Evolutionary conservation across 2,797 vertebrate genomes (phyloP).

Genomic region (Neosilurus hyrtlii): DNA sequence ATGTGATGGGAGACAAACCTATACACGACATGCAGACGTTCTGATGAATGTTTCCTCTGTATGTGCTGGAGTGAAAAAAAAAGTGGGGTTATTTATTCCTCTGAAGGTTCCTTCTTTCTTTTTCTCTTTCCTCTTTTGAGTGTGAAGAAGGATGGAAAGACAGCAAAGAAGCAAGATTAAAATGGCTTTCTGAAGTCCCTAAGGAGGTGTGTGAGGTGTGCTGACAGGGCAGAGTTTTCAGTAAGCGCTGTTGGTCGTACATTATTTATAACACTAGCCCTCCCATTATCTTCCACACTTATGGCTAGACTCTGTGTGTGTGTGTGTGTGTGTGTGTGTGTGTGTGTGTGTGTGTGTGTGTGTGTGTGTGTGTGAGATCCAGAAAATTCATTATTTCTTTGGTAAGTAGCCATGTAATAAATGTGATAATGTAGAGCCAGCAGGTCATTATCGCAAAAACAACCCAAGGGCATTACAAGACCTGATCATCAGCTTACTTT

Average conservation of each 20-base stretch:
- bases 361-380: neutral
- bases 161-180: slow-evolving; percentile 57
- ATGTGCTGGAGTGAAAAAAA: slow-evolving; percentile 40
- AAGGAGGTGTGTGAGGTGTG: slow-evolving; percentile 60
- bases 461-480: neutral
- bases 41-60: slow-evolving; percentile 44
- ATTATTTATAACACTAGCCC: slow-evolving; percentile 54
- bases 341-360: neutral
- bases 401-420: slow-evolving; percentile 20
- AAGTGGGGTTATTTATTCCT: slow-evolving; percentile 51
- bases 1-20: neutral
- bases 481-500: slow-evolving; percentile 14
- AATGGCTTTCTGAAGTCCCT: slow-evolving; percentile 62
- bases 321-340: slow-evolving; percentile 28
- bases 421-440: slow-evolving; percentile 18
- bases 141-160: slow-evolving; percentile 39
- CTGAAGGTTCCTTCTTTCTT: slow-evolving; percentile 56
- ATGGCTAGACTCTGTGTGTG: slow-evolving; percentile 12
- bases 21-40: slow-evolving; percentile 31
- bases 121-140: slow-evolving; percentile 39
- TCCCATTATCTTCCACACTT: slow-evolving; percentile 50
- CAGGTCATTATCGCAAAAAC: slow-evolving; percentile 16
- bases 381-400: slow-evolving; percentile 23
- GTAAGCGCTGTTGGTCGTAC: slow-evolving; percentile 52
- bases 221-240: slow-evolving; percentile 72